Base-by-base conservation (phyloP, 1,140 invertebrate genomes). In the Solenopsis invicta region DNA sequence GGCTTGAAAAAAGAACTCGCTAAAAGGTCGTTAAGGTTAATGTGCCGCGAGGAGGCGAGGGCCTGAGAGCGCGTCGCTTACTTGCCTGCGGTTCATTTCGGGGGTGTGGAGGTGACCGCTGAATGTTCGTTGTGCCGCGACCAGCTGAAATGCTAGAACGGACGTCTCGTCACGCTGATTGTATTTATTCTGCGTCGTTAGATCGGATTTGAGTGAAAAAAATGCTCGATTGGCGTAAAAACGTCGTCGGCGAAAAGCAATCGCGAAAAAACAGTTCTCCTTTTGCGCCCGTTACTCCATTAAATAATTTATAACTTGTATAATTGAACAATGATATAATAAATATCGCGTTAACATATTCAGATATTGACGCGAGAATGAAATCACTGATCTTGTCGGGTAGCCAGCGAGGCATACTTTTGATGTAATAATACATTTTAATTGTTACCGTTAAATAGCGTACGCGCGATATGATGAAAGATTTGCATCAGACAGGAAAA, bases 11-110 rank as follows among this genome's bases (percentile, higher is more conserved):
- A 92, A 92, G 84, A 86, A 86, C 88, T 89, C 71, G 90, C 93
- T 94, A 93, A 94, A 94, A 94, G 93, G 92, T 94, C 94, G 93
- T 94, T 94, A 94, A 94, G 93, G 93, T 93, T 94, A 94, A 94
- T 94, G 94, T 77, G 91, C 87, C 89, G 86, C 86, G 90, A 91
- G 88, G 87, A 88, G 67, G 52, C 61, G 52, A 29, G 71, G 48
- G 52, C 56, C 50, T 54, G 67, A 89, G 81, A 87, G 74, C 64
- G 76, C 62, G 71, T 37, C 34, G 56, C 48, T 87, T 61, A 84
- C 66, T 85, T 85, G 88, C 89, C 81, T 71, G 81, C 61, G 76
- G 81, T 88, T 90, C 90, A 71, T 87, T 87, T 87, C 50, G 77
- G 62, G 18, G 29, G 29, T 16, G 75, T 24, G 71, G 59, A 48